These are phyloP conservation scores for Alectoris magna DNA, from an alignment of 2,797 vertebrate genomes.

Conservation along the genomic window DNA sequence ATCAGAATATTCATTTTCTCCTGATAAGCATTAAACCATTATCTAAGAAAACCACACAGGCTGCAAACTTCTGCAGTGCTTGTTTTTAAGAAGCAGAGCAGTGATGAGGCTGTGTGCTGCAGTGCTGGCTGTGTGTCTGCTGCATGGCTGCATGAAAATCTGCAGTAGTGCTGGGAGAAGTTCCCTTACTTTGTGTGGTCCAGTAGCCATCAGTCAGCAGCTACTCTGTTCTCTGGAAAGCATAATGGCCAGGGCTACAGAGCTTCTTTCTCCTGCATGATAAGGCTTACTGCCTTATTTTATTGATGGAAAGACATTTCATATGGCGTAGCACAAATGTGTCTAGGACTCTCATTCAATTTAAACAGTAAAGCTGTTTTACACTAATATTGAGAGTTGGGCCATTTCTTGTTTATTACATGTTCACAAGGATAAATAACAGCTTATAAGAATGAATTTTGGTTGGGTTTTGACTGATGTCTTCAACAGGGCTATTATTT, in stretches of 20 bases:
- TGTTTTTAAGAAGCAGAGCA: background rate
- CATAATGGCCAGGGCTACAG: background rate
- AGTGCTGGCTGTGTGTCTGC: background rate
- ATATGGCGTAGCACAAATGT: background rate
- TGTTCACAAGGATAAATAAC: background rate
- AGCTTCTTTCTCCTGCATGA: background rate
- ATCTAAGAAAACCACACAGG: background rate
- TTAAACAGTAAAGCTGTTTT: background rate
- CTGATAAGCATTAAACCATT: background rate
- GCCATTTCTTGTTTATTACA: background rate
- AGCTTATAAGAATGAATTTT: background rate
- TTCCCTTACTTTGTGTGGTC: accelerated
- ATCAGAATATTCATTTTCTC: background rate
- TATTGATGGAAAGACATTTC: background rate
- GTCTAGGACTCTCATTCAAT: background rate
- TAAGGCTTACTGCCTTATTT: background rate
- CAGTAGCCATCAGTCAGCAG: background rate
- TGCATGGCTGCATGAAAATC: background rate
- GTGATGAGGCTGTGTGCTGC: background rate
- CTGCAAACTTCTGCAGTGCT: background rate
- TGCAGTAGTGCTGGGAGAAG: constrained; percentile 6
- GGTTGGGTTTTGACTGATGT: background rate
- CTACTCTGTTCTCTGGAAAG: background rate
- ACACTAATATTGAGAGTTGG: background rate
- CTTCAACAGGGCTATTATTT: background rate